Percentiles rank a stretch among this genome's conserved stretches.
Conservation (phyloP, 64 coral and sea anemone genomes). For the Pachyseris speciosa region DNA sequence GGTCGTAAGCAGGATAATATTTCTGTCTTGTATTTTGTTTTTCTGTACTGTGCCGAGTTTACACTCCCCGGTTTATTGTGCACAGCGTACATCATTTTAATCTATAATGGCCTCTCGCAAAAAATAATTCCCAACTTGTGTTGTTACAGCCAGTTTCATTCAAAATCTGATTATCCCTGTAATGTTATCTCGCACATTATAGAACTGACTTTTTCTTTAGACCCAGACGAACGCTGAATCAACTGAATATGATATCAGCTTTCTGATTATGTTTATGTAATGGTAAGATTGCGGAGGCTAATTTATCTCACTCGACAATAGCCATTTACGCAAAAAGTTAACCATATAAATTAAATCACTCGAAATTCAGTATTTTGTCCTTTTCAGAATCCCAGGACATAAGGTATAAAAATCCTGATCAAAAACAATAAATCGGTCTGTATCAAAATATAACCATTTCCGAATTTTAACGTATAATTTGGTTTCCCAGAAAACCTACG, state of each 20-base stretch:
- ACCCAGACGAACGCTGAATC: neutral
- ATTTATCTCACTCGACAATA: slow-evolving; percentile 7
- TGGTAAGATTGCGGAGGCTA: too few species aligned
- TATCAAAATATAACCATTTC: neutral
- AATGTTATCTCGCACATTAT: neutral
- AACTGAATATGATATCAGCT: neutral
- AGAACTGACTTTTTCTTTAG: neutral
- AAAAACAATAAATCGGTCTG: neutral
- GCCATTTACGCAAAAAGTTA: neutral
- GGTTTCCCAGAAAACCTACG: too few species aligned
- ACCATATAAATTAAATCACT: neutral
- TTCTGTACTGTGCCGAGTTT: too few species aligned
- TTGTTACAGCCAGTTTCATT: neutral
- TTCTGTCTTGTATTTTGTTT: too few species aligned
- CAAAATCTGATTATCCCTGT: too few species aligned
- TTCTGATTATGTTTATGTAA: neutral
- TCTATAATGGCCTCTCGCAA: too few species aligned
- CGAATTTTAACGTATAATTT: too few species aligned
- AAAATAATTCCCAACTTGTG: neutral
- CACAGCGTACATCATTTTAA: too few species aligned
- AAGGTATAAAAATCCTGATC: neutral
- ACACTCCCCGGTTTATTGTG: too few species aligned
- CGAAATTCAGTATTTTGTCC: neutral
- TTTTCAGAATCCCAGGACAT: neutral
- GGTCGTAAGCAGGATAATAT: too few species aligned